phyloP scores from a whole-genome alignment of 23 tunicate genomes.

The Styela clava region DNA sequence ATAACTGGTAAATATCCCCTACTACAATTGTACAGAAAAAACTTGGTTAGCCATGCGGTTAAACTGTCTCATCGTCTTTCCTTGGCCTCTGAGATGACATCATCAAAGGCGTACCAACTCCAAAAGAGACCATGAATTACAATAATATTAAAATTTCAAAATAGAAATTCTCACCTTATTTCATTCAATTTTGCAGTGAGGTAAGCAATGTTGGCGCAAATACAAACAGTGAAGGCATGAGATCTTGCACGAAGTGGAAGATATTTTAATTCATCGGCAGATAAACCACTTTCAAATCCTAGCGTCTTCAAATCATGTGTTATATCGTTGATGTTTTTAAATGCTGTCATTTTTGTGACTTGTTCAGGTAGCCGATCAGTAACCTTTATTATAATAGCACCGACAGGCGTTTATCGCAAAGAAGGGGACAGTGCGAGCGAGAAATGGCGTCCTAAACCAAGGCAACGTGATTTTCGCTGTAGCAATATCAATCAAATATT shows the following conservation, averaged over 20 bases:
- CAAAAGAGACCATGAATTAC: too few species aligned
- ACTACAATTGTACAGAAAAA: too few species aligned
- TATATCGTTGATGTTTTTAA: slow-evolving; percentile 49
- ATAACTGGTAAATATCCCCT: too few species aligned
- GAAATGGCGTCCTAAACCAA: neutral
- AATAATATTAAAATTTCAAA: too few species aligned
- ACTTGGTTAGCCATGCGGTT: too few species aligned
- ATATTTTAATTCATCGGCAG: slow-evolving; percentile 62
- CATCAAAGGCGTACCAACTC: too few species aligned
- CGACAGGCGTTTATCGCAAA: neutral
- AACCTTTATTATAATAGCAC: neutral
- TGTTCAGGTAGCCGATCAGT: neutral
- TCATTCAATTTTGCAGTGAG: slow-evolving; percentile 61
- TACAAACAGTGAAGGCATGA: slow-evolving; percentile 80
- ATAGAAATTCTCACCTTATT: slow-evolving; percentile 48
- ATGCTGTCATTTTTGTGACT: slow-evolving; percentile 2
- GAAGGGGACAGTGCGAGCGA: neutral
- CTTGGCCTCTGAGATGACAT: too few species aligned
- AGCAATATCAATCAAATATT: too few species aligned
- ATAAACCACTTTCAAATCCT: slow-evolving; percentile 59
- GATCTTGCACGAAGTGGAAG: slow-evolving; percentile 45
- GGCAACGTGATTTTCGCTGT: neutral
- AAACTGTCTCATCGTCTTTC: too few species aligned
- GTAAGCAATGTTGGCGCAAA: slow-evolving; percentile 79
- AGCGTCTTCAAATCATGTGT: slow-evolving; percentile 58